Percentiles rank a stretch among this genome's conserved stretches.
These are phyloP conservation scores for Podarcis lilfordi DNA, from an alignment of 2,797 vertebrate species.

Conservation along the genomic window DNA sequence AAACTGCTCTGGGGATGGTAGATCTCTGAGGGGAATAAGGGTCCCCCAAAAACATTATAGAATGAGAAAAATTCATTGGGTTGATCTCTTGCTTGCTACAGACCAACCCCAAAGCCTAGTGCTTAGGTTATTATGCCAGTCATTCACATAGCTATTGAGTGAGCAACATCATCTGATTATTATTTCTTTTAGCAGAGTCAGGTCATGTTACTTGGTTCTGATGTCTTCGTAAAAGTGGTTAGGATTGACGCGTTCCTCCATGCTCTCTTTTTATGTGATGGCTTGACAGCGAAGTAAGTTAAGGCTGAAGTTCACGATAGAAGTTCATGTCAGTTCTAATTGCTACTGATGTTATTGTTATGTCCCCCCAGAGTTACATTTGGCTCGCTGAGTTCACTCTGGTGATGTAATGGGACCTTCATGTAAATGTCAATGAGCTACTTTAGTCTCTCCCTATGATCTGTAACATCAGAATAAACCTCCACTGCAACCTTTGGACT, in stretches of 20 bases:
- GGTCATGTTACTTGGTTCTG: neutral
- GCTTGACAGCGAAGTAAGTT: conserved; percentile 38
- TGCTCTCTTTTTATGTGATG: conserved; percentile 6
- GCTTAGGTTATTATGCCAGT: neutral
- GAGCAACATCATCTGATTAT: neutral
- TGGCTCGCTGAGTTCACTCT: neutral
- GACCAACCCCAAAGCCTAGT: neutral
- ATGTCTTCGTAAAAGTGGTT: neutral
- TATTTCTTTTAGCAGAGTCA: neutral
- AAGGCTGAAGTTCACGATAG: conserved; percentile 42
- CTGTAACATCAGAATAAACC: conserved; percentile 61
- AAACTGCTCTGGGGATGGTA: too few species aligned
- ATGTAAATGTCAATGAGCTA: conserved; percentile 41
- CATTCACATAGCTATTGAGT: neutral
- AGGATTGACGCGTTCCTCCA: neutral
- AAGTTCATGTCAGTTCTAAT: conserved; percentile 12
- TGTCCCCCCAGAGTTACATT: conserved; percentile 53
- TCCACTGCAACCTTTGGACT: conserved; percentile 61
- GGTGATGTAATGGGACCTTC: neutral
- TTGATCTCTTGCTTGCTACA: neutral
- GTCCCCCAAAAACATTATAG: too few species aligned
- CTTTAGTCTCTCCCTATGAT: conserved; percentile 45
- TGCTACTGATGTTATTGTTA: conserved; percentile 17
- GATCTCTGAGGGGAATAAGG: too few species aligned
- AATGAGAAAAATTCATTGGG: neutral